Base-by-base conservation (phyloP, 2,113 vertebrate species). In the Melanotaenia duboulayi region DNA sequence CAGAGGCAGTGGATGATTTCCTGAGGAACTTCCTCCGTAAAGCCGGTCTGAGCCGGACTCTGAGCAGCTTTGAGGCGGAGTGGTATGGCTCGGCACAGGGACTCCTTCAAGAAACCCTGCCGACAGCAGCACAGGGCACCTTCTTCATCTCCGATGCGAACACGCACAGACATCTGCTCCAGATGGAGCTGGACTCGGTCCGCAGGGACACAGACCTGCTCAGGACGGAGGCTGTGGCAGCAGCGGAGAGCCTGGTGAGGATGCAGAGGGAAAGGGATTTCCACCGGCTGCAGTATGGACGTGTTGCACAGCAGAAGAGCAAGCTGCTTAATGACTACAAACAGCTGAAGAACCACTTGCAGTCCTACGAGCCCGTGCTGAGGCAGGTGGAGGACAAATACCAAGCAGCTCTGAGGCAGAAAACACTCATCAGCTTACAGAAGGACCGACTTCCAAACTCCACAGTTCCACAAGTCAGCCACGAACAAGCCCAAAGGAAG, bases 61-160 rank as follows among this genome's bases (percentile, higher is more conserved):
- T 98, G 59, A 80, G 93, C 54, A 93, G 94, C 90, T 99, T 99
- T 85, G 95, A 99, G 35, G 91, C 82, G 0, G 97, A 99, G 92
- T 97, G 97, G 96, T 96, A 96, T 25, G 93, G 95, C 16, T 70
- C 93, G 78, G 74, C 94, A 0, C 76, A 71, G 20, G 69, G 5
- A 2, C 17, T 14, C 22, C 44, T 71, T 50, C 32, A 23, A 4
- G 42, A 61, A 7, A 35, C 46, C 35, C 70, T 78, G 16, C 23
- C 12, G n/a, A 28, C n/a, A 1, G 24, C 64, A 0, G 1, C 28
- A 90, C n/a, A 5, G 51, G 42, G 37, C 88, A 11, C 71, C 44
- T 89, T 78, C 24, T 88, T 92, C 63, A 88, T 97, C 60, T 94
- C 95, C 10, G 78, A 95, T 7, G 94, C 92, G 5, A 93, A 94